Evolutionary conservation across 1,140 invertebrate genomes (phyloP).

Genomic region (Drosophila novamexicana): DNA sequence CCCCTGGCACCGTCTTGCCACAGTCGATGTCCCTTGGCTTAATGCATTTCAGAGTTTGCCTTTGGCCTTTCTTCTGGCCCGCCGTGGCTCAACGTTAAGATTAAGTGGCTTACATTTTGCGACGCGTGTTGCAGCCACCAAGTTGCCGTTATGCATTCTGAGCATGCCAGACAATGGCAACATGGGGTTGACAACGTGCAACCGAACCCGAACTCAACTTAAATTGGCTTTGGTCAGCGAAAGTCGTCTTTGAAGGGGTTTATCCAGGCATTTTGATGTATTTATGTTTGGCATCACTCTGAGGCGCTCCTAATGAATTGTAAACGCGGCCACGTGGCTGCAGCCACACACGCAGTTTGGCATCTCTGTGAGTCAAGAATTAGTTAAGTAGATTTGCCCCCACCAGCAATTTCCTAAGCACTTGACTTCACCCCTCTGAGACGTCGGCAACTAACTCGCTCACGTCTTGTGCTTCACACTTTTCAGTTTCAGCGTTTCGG

Average conservation of each 20-base stretch:
- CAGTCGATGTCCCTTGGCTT: slow-evolving; percentile 10
- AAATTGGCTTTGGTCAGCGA: slow-evolving; percentile 64
- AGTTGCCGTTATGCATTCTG: slow-evolving; percentile 71
- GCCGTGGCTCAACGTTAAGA: slow-evolving; percentile 44
- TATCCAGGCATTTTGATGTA: slow-evolving; percentile 20
- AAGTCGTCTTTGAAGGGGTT: slow-evolving; percentile 42
- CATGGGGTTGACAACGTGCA: slow-evolving; percentile 48
- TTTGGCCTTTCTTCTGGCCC: slow-evolving; percentile 51
- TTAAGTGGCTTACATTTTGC: slow-evolving; percentile 72
- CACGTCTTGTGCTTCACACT: slow-evolving; percentile 32
- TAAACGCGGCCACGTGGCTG: slow-evolving; percentile 72
- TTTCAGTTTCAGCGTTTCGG: neutral
- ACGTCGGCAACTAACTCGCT: slow-evolving; percentile 4
- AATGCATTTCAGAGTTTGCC: slow-evolving; percentile 38
- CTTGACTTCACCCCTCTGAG: slow-evolving; percentile 13
- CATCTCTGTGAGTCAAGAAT: slow-evolving; percentile 9
- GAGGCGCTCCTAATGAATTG: slow-evolving; percentile 74
- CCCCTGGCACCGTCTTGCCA: slow-evolving; percentile 4
- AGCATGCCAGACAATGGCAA: slow-evolving; percentile 42
- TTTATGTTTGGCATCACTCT: slow-evolving; percentile 47
- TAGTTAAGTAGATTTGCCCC: slow-evolving; percentile 22
- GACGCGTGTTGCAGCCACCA: slow-evolving; percentile 52
- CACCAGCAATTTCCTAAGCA: neutral
- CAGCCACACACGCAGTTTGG: neutral
- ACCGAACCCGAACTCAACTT: slow-evolving; percentile 19